These are phyloP conservation scores for Tachysurus fulvidraco DNA, from an alignment of 2,113 vertebrate genomes.

Conservation along the genomic window DNA sequence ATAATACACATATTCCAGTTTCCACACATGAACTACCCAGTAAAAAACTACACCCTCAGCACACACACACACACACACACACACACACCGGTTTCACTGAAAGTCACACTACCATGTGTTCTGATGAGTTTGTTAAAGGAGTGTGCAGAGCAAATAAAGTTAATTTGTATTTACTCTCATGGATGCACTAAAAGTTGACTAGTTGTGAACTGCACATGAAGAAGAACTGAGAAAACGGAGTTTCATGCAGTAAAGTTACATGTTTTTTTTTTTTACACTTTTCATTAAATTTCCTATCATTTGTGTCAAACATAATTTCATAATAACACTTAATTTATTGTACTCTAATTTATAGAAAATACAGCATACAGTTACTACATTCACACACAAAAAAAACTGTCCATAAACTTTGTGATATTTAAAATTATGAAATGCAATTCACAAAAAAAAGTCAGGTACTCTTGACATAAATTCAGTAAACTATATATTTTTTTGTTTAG, in stretches of 20 bases:
- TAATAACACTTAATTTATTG: too few relatives aligned
- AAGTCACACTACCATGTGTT: conserved; percentile 40
- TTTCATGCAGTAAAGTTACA: background rate
- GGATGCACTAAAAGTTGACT: conserved; percentile 43
- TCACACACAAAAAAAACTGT: background rate
- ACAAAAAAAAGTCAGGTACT: background rate
- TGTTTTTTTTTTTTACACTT: background rate
- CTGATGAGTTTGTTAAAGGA: conserved; percentile 39
- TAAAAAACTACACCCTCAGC: conserved; percentile 33
- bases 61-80: conserved; percentile 35
- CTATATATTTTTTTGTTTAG: background rate
- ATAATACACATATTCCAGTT: background rate
- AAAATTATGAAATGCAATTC: background rate
- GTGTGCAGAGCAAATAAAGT: conserved; percentile 48
- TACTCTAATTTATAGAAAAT: background rate
- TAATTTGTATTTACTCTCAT: conserved; percentile 43
- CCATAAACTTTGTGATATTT: background rate
- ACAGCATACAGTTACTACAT: background rate
- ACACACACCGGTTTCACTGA: background rate
- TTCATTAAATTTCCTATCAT: too few relatives aligned
- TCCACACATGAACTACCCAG: background rate
- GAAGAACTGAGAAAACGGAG: background rate
- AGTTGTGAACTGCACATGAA: background rate
- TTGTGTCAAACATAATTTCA: background rate
- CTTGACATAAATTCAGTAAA: background rate